Conservation (phyloP, 2,888 invertebrate species). For the Athalia rosae region DNA sequence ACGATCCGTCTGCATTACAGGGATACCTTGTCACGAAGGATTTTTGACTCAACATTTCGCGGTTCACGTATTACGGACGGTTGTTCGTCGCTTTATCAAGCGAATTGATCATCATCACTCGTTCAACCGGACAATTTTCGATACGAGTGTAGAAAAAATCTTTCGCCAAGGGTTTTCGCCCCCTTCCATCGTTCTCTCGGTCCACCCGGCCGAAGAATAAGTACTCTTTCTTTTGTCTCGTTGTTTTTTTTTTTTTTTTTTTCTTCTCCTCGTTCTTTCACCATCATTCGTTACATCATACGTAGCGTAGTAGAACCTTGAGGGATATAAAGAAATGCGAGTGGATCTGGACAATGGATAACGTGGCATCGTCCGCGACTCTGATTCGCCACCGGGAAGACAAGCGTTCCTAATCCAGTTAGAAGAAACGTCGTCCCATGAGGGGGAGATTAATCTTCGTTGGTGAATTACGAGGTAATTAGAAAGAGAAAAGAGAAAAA, state of each 20-base stretch:
- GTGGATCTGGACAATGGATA: conserved; percentile 25
- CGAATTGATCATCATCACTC: conserved; percentile 30
- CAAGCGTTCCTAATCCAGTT: conserved; percentile 36
- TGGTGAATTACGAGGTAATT: conserved; percentile 20
- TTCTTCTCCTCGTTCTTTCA: not conserved
- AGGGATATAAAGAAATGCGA: not conserved
- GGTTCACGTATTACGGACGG: conserved; percentile 10
- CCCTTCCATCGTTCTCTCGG: not conserved
- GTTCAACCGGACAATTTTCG: conserved; percentile 26
- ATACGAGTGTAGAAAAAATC: not conserved
- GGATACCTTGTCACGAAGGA: conserved; percentile 19
- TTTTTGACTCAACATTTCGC: conserved; percentile 19
- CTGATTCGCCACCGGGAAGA: conserved; percentile 27
- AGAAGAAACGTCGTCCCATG: conserved; percentile 9
- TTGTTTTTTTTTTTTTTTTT: not conserved
- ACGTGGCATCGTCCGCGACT: not conserved
- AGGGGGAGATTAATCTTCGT: conserved; percentile 39
- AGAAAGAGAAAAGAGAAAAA: conserved; percentile 24
- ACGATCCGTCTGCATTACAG: conserved; percentile 44
- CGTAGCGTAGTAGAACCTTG: no score
- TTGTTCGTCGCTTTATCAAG: conserved; percentile 17
- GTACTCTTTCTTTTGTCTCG: not conserved
- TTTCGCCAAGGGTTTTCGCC: not conserved
- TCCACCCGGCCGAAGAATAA: conserved; percentile 27
- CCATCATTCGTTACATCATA: no score